Evolutionary conservation across 1,140 invertebrate genomes (phyloP), one percentile per base, ranked within the genome.

Genomic region (Plectrocnemia conspersa): DNA sequence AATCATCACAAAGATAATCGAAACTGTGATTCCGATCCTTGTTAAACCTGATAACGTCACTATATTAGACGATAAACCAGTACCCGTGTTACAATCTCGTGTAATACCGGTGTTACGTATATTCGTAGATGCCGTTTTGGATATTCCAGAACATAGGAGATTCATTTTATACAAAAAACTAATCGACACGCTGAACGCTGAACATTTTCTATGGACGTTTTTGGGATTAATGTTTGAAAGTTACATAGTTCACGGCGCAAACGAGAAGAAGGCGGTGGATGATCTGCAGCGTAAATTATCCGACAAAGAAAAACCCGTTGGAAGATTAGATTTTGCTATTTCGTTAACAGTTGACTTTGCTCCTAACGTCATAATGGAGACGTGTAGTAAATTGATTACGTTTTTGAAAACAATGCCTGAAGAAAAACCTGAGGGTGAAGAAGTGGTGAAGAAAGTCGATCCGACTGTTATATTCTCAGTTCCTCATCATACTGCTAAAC

Each of bases 61-160:
- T 4, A 68, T 75, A 5, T 72, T 69, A 24, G 73, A 79, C 44
- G 69, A 72, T 52, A 66, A 70, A 52, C 41, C 76, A 4, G 66
- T 47, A 23, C 21, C 72, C 21, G 67, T 77, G 23, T 56, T 69
- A 40, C 68, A 75, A 56, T 66, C 66, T 27, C 68, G 69, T n/a
- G 74, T 84, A 1, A 79, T 82, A 15, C 79, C 80, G 9, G 82
- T 93, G 27, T 74, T 95, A n/a, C 77, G 89, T 21, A 89, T 94
- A 16, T 98, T 97, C 71, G 85, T 91, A 0, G 86, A 89, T 64
- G 89, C 90, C 1, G 77, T 93, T 16, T 76, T 89, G 1, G 90
- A 97, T 71, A 89, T 97, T 38, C 93, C 93, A 0, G 84, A 88
- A 63, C 93, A 97, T 72, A 78, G 93, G 32, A 75, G 90, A 29